A percentile compares a stretch with the other conserved stretches of the same genome.
phyloP scores from a whole-genome alignment of 2,797 vertebrate species.

The Amazona ochrocephala region DNA sequence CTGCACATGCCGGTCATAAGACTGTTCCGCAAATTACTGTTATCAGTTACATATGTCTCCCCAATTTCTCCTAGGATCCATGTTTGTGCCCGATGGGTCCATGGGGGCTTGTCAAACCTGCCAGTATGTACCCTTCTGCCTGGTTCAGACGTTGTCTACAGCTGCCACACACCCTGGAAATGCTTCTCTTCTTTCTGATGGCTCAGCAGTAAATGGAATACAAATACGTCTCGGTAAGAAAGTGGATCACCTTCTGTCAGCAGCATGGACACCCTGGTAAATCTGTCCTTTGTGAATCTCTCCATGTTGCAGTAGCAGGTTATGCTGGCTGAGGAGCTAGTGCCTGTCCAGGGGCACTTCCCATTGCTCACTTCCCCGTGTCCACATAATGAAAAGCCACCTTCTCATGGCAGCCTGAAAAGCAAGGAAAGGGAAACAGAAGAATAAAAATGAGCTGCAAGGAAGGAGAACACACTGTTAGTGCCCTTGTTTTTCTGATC shows the following conservation, averaged over 20 bases:
- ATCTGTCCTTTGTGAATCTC: not conserved
- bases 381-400: not conserved
- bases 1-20: not conserved
- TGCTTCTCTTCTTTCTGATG: not conserved
- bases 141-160: rapidly evolving
- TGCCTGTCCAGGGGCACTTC: not conserved
- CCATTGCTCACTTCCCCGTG: not conserved
- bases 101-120: not conserved
- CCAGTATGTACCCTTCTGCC: not conserved
- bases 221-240: not conserved
- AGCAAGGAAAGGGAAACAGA: not conserved
- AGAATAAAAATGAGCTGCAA: not conserved
- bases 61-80: not conserved
- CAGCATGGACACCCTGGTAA: not conserved
- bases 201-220: not conserved
- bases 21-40: not conserved
- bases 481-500: not conserved
- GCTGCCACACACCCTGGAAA: not conserved
- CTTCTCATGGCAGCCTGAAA: not conserved
- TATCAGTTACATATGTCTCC: not conserved
- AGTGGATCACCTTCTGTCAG: not conserved
- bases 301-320: not conserved
- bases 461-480: not conserved
- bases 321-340: not conserved
- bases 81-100: not conserved